Conservation (phyloP, 92 coral and sea anemone species). For the Blastomussa wellsi region DNA sequence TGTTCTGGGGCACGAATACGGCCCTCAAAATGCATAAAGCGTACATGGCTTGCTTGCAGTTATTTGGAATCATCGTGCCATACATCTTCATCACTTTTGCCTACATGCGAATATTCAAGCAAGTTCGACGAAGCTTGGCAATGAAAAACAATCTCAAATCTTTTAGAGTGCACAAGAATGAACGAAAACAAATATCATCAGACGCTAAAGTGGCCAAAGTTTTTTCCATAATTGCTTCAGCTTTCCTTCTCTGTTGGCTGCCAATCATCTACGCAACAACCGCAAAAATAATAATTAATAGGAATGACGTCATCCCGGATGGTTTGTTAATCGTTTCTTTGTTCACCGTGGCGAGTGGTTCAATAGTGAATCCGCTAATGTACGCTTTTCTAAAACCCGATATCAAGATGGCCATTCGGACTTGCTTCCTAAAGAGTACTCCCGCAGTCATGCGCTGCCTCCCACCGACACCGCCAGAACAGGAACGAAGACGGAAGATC, state of each 20-base stretch:
- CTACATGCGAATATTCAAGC: constrained; percentile 58
- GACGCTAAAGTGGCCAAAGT: constrained; percentile 74
- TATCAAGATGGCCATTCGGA: constrained; percentile 54
- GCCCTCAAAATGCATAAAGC: constrained; percentile 51
- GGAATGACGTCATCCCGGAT: constrained; percentile 60
- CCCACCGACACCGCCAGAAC: background rate
- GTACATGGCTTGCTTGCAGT: constrained; percentile 63
- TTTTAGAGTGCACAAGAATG: constrained; percentile 25
- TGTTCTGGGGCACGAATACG: constrained; percentile 62
- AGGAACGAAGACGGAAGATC: background rate
- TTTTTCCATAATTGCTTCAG: constrained; percentile 61
- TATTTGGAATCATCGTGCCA: constrained; percentile 65
- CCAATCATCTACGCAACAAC: constrained; percentile 77
- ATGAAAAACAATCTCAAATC: constrained; percentile 35
- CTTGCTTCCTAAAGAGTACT: background rate
- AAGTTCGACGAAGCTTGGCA: constrained; percentile 54
- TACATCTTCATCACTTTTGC: constrained; percentile 64
- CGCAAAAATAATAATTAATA: constrained; percentile 50
- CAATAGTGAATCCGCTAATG: constrained; percentile 69
- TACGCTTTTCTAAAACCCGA: constrained; percentile 83
- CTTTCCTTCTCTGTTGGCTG: constrained; percentile 75
- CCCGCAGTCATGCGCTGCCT: background rate
- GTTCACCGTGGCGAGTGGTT: constrained; percentile 74
- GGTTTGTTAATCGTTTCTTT: constrained; percentile 51
- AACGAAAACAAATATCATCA: constrained; percentile 41